phyloP scores from a whole-genome alignment of 1,140 invertebrate species.

The Drosophila eugracilis region DNA sequence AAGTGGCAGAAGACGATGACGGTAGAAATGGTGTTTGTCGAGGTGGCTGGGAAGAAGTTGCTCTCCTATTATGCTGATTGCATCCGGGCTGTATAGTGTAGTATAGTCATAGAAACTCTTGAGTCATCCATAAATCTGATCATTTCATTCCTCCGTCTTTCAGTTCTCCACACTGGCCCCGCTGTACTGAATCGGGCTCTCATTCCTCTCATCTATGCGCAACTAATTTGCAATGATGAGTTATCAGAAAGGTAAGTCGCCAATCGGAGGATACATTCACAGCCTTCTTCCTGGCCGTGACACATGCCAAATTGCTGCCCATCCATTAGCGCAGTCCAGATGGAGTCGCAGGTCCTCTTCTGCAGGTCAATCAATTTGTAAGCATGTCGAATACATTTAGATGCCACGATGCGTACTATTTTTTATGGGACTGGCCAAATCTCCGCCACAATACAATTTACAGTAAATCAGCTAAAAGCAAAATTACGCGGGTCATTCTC shows the following conservation, averaged over 20 bases:
- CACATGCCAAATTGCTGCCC: conserved; percentile 41
- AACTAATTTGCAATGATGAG: conserved; percentile 73
- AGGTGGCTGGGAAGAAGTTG: conserved; percentile 12
- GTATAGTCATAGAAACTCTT: conserved; percentile 9
- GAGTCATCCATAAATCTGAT: conserved; percentile 38
- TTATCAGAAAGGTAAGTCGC: conserved; percentile 81
- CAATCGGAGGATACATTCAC: conserved; percentile 16
- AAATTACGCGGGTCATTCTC: conserved; percentile 80
- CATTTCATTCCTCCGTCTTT: conserved; percentile 30
- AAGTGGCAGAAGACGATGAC: conserved; percentile 30
- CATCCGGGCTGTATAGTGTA: conserved; percentile 9
- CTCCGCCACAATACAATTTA: conserved; percentile 64
- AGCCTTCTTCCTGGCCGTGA: conserved; percentile 38
- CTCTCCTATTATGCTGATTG: conserved; percentile 42
- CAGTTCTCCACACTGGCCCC: conserved; percentile 30
- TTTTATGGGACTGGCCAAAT: conserved; percentile 37
- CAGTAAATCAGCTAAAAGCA: conserved; percentile 72
- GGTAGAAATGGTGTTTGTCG: conserved; percentile 35
- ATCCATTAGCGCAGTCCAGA: conserved; percentile 8
- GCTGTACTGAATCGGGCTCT: conserved; percentile 11
- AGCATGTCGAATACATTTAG: conserved; percentile 23
- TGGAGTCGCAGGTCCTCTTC: background rate
- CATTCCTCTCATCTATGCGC: conserved; percentile 52
- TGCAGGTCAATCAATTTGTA: conserved; percentile 24
- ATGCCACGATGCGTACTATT: conserved; percentile 36